Evolutionary conservation across 2,888 invertebrate species (phyloP).

Genomic region (Clostera curtula): DNA sequence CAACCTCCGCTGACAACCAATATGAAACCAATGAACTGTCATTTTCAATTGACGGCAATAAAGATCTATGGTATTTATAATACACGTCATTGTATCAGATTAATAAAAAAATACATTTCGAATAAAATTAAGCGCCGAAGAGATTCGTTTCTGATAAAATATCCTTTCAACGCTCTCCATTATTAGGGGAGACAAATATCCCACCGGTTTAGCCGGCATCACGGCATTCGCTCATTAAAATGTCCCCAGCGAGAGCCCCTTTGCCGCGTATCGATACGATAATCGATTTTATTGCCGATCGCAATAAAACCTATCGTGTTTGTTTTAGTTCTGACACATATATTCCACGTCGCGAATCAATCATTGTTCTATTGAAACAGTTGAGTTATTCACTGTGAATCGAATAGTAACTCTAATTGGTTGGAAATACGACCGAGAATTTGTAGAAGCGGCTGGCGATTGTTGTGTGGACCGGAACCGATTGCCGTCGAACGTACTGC

Average conservation of each 20-base stretch:
- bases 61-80: slow-evolving; percentile 8
- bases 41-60: too few relatives aligned
- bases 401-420: slow-evolving; percentile 39
- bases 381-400: slow-evolving; percentile 28
- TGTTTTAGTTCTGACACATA: slow-evolving; percentile 45
- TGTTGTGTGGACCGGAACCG: slow-evolving; percentile 38
- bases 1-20: too few relatives aligned
- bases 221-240: slow-evolving; percentile 65
- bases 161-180: slow-evolving; percentile 55
- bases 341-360: slow-evolving; percentile 46
- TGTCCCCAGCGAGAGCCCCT: slow-evolving; percentile 45
- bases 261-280: slow-evolving; percentile 38
- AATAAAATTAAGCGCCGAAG: slow-evolving; percentile 39
- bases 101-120: slow-evolving; percentile 35
- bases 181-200: slow-evolving; percentile 59
- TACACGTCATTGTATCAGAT: slow-evolving; percentile 22
- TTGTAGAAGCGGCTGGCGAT: slow-evolving; percentile 20
- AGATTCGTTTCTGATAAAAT: slow-evolving; percentile 57
- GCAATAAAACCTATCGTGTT: slow-evolving; percentile 49
- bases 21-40: too few relatives aligned
- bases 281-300: slow-evolving; percentile 62
- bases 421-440: slow-evolving; percentile 27
- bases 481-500: slow-evolving; percentile 25
- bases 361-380: slow-evolving; percentile 47
- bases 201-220: slow-evolving; percentile 37